Percentiles rank a stretch among this genome's conserved stretches.
phyloP scores from a whole-genome alignment of 2,113 vertebrate species.

The Chunga burmeisteri region DNA sequence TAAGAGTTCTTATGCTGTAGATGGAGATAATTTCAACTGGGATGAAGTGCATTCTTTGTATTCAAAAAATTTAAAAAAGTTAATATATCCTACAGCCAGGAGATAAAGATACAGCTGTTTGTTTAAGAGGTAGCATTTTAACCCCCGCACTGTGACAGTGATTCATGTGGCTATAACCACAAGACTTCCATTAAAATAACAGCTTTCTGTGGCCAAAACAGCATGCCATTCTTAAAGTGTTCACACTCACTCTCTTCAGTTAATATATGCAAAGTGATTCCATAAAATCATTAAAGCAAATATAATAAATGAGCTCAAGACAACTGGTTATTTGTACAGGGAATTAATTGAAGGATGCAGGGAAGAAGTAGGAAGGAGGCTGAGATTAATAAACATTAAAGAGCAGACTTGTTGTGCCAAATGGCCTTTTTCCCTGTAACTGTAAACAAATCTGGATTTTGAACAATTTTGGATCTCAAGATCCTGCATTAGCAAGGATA shows the following conservation, averaged over 20 bases:
- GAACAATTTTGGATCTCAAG: background rate
- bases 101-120: background rate
- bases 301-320: conserved; percentile 14
- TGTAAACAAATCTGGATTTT: background rate
- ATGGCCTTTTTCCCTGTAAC: background rate
- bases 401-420: background rate
- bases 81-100: background rate
- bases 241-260: background rate
- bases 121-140: background rate
- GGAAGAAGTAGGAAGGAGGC: background rate
- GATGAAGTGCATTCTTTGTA: background rate
- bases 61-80: background rate
- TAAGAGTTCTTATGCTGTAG: conserved; percentile 2
- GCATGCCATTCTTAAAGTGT: background rate
- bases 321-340: background rate
- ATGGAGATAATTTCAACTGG: background rate
- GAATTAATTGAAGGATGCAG: conserved; percentile 5
- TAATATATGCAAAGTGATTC: conserved; percentile 25
- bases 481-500: background rate
- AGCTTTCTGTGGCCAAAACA: conserved; percentile 1
- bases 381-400: conserved; percentile 11
- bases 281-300: conserved; percentile 23
- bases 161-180: background rate
- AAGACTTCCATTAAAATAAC: conserved; percentile 18
- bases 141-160: background rate